Base-by-base conservation (phyloP, 2,888 invertebrate species). In the Beris morrisii region DNA sequence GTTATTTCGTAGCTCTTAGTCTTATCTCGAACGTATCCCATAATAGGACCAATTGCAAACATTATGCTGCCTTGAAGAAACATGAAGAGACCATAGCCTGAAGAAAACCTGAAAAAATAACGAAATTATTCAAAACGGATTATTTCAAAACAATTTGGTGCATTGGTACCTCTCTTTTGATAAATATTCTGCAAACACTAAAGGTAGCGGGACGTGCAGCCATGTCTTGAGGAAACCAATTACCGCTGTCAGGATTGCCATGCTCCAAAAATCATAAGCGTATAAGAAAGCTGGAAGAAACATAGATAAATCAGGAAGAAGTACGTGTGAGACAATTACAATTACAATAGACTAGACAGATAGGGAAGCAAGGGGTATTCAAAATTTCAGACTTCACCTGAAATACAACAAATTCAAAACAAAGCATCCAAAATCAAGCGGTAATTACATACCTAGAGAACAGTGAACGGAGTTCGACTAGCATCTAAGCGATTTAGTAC, bases 51-150 rank as follows among this genome's bases (percentile, higher is more conserved):
- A 64, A 88, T 84, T n/a, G 87, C 72, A 43, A 90, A 83, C 77
- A 87, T 87, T 4, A 88, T 82, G 30, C 86, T 80, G 1, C 90
- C 91, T 69, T 87, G 88, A 66, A 90, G 85, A 28, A 90, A 84
- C 76, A 90, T 89, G 73, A 86, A 90, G 48, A 91, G 78, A 0
- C 90, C 88, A 73, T 90, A 85, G 0, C 90, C 91, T 1, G 88
- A 87, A 6, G 90, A 86, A 73, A 90, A 90, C 72, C 87, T 79
- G 58, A 45, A 15, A 38, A 5, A 38, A 58, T n/a, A 38, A 7
- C 22, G 9, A 57, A 31, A 4, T 4, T 9, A 53, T 15, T 53
- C 28, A 31, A 54, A 30, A 22, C 22, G 22, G 22, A 22, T 22
- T 22, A 22, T 38, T 5, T 38, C 38, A 38, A 9, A 38, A 38